Conservation (phyloP, 2,797 vertebrate genomes). For the Numenius phaeopus region DNA sequence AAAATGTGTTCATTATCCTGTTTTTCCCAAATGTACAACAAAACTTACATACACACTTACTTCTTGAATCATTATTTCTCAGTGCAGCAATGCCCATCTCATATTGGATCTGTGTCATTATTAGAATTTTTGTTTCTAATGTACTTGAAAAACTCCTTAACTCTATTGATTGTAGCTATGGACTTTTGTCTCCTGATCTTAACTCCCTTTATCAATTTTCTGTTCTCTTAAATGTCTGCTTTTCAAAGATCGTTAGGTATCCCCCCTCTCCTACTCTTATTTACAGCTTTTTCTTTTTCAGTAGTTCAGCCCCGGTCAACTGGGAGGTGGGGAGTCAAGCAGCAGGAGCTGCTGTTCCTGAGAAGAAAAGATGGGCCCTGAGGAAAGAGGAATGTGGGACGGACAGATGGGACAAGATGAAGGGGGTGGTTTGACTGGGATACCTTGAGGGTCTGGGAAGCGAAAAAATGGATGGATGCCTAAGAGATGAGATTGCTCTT, state of each 20-base stretch:
- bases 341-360: neutral
- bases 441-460: slow-evolving; percentile 5
- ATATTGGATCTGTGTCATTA: neutral
- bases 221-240: neutral
- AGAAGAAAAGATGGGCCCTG: neutral
- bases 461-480: slow-evolving; percentile 1
- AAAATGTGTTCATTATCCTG: neutral
- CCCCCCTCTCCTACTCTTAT: neutral
- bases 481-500: slow-evolving; percentile 32
- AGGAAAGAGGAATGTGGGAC: slow-evolving; percentile 31
- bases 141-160: neutral
- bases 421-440: neutral
- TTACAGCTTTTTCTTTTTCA: neutral
- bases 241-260: neutral
- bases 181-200: neutral
- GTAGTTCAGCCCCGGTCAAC: neutral
- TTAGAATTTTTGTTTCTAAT: neutral
- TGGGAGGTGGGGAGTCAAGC: neutral
- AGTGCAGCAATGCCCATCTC: neutral
- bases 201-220: neutral
- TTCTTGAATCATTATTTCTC: neutral
- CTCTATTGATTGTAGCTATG: neutral
- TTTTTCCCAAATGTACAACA: neutral
- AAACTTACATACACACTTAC: neutral
- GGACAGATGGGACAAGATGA: slow-evolving; percentile 27